Evolutionary conservation across 2,113 vertebrate species (phyloP).

Genomic region (Epinephelus lanceolatus): DNA sequence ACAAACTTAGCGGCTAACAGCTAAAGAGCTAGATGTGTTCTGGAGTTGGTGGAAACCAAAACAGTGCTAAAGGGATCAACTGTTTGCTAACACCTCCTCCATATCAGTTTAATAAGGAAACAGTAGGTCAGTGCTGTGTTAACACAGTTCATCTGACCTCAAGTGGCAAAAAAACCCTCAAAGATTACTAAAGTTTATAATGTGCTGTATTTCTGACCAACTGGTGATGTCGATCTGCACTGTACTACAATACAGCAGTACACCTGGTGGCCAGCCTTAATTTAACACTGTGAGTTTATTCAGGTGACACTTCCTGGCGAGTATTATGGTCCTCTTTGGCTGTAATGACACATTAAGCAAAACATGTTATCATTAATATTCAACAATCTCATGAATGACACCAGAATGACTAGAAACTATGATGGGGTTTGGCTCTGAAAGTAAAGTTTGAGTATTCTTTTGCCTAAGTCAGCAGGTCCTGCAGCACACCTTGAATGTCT

Average conservation of each 20-base stretch:
- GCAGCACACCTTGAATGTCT: background rate
- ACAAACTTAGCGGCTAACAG: no score
- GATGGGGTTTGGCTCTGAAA: background rate
- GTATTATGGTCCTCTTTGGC: background rate
- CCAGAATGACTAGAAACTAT: background rate
- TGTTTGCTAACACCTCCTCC: no score
- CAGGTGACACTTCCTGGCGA: background rate
- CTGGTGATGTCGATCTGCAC: background rate
- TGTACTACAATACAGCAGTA: background rate
- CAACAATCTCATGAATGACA: background rate
- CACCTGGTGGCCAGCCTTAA: background rate
- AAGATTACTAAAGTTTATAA: no score
- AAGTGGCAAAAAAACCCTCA: no score
- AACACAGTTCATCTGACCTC: no score
- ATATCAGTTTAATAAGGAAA: no score
- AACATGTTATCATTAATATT: background rate
- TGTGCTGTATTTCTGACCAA: background rate
- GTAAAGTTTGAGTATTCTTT: background rate
- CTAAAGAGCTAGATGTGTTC: no score
- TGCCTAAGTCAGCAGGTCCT: background rate
- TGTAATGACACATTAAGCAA: background rate
- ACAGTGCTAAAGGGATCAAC: no score
- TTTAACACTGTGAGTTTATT: no score
- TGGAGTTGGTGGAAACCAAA: no score
- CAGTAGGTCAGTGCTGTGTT: no score